phyloP scores from a whole-genome alignment of 2,113 vertebrate species.

The Nibea albiflora region DNA sequence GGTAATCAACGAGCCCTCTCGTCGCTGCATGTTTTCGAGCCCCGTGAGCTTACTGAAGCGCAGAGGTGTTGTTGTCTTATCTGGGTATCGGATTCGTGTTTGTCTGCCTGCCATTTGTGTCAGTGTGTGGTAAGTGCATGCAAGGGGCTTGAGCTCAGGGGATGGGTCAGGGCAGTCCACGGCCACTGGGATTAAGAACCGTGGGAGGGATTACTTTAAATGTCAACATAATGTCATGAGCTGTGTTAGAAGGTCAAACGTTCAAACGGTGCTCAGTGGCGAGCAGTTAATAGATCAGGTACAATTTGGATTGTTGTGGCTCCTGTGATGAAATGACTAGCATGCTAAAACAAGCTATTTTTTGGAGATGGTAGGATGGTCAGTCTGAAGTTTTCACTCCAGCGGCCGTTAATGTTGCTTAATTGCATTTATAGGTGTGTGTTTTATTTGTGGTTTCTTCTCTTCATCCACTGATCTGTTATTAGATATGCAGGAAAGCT shows the following conservation, averaged over 20 bases:
- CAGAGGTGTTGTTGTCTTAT: conserved; percentile 30
- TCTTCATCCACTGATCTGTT: not conserved
- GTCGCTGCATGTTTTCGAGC: conserved; percentile 13
- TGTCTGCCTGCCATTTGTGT: conserved; percentile 39
- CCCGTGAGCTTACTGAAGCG: not conserved
- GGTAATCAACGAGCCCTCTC: conserved; percentile 3
- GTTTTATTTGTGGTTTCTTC: not conserved
- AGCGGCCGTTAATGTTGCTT: not conserved
- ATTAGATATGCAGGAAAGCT: not conserved
- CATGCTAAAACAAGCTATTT: conserved; percentile 26
- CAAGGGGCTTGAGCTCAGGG: conserved; percentile 46
- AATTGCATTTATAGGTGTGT: not conserved
- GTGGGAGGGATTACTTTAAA: conserved; percentile 82
- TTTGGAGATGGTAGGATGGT: not conserved
- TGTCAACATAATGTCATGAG: conserved; percentile 84
- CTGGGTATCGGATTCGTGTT: conserved; percentile 25
- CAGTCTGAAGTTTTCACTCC: not conserved
- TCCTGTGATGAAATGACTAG: conserved; percentile 49
- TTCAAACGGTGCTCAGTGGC: conserved; percentile 80
- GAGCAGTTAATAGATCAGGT: conserved; percentile 79
- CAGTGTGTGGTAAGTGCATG: conserved; percentile 31
- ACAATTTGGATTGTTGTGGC: conserved; percentile 70
- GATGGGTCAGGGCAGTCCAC: conserved; percentile 63
- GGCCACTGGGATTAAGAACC: conserved; percentile 75
- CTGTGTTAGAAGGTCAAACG: conserved; percentile 81